These are phyloP conservation scores for Goniozus legneri DNA, from an alignment of 1,140 invertebrate genomes.

Conservation along the genomic window DNA sequence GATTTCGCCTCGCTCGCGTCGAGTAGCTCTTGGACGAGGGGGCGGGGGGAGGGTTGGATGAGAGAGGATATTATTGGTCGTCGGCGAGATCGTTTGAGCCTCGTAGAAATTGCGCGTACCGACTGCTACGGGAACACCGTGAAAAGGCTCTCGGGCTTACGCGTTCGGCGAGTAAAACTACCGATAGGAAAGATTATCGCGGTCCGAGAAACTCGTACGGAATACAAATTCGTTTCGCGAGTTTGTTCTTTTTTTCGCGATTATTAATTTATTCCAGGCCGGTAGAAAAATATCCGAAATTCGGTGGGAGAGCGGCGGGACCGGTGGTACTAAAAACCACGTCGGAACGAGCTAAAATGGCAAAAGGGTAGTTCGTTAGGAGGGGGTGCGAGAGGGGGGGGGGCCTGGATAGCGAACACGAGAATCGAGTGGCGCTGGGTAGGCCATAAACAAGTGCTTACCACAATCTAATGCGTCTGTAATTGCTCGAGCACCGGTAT, in stretches of 20 bases:
- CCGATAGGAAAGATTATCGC: too few relatives aligned
- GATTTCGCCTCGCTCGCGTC: conserved; percentile 32
- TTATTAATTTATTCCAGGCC: too few relatives aligned
- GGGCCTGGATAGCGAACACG: conserved; percentile 13
- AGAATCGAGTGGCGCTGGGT: conserved; percentile 24
- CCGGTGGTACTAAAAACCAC: conserved; percentile 7
- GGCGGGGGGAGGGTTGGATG: not conserved
- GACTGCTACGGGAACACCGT: too few relatives aligned
- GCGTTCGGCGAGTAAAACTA: too few relatives aligned
- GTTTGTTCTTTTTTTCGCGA: too few relatives aligned
- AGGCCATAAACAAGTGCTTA: conserved; percentile 56
- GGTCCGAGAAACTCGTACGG: too few relatives aligned
- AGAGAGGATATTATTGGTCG: conserved; percentile 21
- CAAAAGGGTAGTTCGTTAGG: not conserved
- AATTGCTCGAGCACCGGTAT: conserved; percentile 52
- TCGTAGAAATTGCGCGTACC: too few relatives aligned
- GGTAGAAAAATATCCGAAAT: too few relatives aligned
- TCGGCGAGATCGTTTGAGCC: too few relatives aligned
- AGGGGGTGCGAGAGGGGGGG: conserved; percentile 10
- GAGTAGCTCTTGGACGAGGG: not conserved
- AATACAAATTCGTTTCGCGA: too few relatives aligned
- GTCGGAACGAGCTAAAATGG: conserved; percentile 21
- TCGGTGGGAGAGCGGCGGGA: not conserved
- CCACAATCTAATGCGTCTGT: conserved; percentile 56
- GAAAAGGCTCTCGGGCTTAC: too few relatives aligned